Percentiles rank a stretch among this genome's conserved stretches.
Evolutionary conservation across 2,888 invertebrate species (phyloP).

Genomic region (Norana najaformis): DNA sequence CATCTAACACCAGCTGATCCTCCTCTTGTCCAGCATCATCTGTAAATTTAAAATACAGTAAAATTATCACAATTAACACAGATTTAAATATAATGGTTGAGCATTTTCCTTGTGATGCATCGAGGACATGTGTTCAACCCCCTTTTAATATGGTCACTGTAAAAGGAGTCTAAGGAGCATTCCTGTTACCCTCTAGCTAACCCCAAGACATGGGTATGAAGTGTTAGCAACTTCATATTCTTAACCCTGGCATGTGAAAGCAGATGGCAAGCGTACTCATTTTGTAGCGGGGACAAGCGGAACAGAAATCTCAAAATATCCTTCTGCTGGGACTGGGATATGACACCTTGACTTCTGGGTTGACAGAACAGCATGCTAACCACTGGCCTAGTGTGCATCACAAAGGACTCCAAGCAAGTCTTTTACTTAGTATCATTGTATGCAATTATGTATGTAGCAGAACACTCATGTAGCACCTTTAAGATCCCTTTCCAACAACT

Average conservation of each 20-base stretch:
- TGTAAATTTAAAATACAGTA: not conserved
- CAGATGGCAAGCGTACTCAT: too few species aligned
- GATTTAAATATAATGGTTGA: not conserved
- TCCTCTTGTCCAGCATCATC: not conserved
- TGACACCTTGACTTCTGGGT: too few species aligned
- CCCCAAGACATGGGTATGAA: too few species aligned
- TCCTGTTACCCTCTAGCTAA: too few species aligned
- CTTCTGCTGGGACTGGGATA: too few species aligned
- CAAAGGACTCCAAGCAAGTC: too few species aligned
- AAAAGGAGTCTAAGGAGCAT: not conserved
- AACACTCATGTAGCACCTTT: not conserved
- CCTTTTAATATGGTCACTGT: not conserved
- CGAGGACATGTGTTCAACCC: not conserved
- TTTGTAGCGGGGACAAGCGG: too few species aligned
- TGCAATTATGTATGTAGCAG: not conserved
- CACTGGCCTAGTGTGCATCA: not conserved
- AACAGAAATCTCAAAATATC: too few species aligned
- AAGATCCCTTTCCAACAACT: not conserved
- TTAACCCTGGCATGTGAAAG: too few species aligned
- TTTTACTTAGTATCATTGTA: not conserved
- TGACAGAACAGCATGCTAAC: too few species aligned
- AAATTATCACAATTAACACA: not conserved
- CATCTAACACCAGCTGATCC: constrained; percentile 25
- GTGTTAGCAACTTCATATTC: too few species aligned
- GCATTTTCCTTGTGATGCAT: too few species aligned